Evolutionary conservation across 1,140 invertebrate species (phyloP).

Genomic region (Rhopalosiphum maidis): DNA sequence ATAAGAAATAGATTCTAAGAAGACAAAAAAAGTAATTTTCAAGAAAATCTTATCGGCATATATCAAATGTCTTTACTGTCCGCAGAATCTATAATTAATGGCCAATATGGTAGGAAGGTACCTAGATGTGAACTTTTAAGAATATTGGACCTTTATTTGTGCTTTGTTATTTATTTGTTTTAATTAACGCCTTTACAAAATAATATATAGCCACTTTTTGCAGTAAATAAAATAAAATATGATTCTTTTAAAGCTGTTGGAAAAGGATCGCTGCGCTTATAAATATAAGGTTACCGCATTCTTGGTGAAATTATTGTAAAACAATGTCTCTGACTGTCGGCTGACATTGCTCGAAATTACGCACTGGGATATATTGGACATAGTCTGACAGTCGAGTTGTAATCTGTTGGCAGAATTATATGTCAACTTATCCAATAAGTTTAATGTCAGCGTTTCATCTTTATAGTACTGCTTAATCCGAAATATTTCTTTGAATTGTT

Average conservation of each 20-base stretch:
- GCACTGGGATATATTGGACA: background rate
- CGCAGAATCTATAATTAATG: background rate
- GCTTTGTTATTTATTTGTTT: slow-evolving; percentile 15
- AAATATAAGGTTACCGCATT: slow-evolving; percentile 1
- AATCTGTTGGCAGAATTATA: background rate
- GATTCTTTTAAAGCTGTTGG: background rate
- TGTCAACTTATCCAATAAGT: slow-evolving; percentile 8
- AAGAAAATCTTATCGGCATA: background rate
- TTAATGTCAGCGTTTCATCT: slow-evolving; percentile 1
- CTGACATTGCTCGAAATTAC: background rate
- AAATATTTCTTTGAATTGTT: slow-evolving; percentile 22
- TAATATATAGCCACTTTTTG: background rate
- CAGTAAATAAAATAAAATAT: slow-evolving; percentile 29
- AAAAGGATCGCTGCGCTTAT: background rate
- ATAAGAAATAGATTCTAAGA: background rate
- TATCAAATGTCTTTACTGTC: slow-evolving; percentile 37
- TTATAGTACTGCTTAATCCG: background rate
- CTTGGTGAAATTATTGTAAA: background rate
- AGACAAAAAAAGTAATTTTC: slow-evolving; percentile 26
- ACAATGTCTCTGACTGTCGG: slow-evolving; percentile 1
- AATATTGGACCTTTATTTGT: background rate
- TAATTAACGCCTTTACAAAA: background rate
- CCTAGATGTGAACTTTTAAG: background rate
- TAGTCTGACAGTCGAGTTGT: slow-evolving; percentile 5
- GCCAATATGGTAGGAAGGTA: background rate